Percentiles rank a stretch among this genome's conserved stretches.
These are phyloP conservation scores for Galleria mellonella DNA, from an alignment of 1,140 invertebrate species.

Conservation along the genomic window DNA sequence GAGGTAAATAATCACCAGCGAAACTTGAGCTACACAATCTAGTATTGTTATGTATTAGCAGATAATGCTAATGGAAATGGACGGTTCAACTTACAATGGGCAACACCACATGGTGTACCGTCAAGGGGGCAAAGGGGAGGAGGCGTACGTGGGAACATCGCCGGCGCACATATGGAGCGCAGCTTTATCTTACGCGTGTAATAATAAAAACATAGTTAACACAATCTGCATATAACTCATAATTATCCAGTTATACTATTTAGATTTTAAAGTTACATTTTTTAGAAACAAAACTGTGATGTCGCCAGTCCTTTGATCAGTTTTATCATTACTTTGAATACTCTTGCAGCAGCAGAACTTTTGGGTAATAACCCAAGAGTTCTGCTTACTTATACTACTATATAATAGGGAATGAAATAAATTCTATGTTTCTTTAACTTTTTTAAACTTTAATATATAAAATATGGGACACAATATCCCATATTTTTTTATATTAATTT, in stretches of 20 bases:
- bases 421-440: too few relatives aligned
- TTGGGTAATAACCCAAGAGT: too few relatives aligned
- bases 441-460: too few relatives aligned
- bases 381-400: too few relatives aligned
- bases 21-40: constrained; percentile 24
- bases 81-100: constrained; percentile 40
- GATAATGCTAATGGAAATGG: constrained; percentile 1
- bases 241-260: constrained; percentile 35
- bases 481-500: too few relatives aligned
- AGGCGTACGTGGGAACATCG: constrained; percentile 51
- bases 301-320: too few relatives aligned
- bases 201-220: constrained; percentile 63
- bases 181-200: constrained; percentile 59
- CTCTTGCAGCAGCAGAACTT: too few relatives aligned
- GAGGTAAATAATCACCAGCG: constrained; percentile 48
- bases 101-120: constrained; percentile 48
- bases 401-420: too few relatives aligned
- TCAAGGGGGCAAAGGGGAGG: constrained; percentile 22
- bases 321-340: too few relatives aligned
- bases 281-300: too few relatives aligned
- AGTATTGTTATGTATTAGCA: background rate
- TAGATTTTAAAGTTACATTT: constrained; percentile 16
- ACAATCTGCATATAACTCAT: constrained; percentile 41
- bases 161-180: constrained; percentile 58
- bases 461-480: too few relatives aligned